Evolutionary conservation across 2,888 invertebrate genomes (phyloP), one percentile per base, ranked within the genome.

Genomic region (Halictus quadricinctus): DNA sequence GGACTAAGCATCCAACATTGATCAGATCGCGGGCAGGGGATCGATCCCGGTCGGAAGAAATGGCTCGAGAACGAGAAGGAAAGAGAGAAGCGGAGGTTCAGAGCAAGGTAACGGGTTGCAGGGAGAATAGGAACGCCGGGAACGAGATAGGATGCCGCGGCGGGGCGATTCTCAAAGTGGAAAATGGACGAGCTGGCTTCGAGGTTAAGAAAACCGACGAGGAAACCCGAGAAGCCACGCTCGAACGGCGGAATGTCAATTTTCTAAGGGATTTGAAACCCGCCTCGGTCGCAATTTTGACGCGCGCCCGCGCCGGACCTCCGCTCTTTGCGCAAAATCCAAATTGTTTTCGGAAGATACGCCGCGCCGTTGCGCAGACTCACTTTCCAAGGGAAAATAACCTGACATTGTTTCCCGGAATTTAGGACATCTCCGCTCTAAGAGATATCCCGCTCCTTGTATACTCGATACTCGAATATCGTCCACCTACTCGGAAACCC

Each of bases 121-220:
- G 41, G 36, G 58, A 75, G 74, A 74, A 75, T 54, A 70, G 75
- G 79, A 76, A 76, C 79, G 66, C 41, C 79, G 41, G 73, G 73
- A 72, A 77, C 72, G 66, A 75, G 72, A 70, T 69, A 83, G 86
- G 80, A 76, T 79, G 79, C 64, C 21, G 48, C 43, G 74, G 58
- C 81, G 48, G 46, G 74, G 60, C 81, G 83, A 76, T 73, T 89
- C 82, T 80, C 83, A 82, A 88, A 83, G 83, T 80, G 75, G 86
- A 88, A 86, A 87, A 84, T 84, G 83, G 83, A 81, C 81, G 79
- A 81, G 79, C 72, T 83, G 66, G 77, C 78, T 78, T 73, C 60
- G 73, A 72, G 81, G 82, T 85, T 86, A 82, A 82, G 86, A 90
- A 88, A 87, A 84, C 64, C 75, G 79, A 69, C 58, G 64, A 46